Evolutionary conservation across 2,113 vertebrate genomes (phyloP), one percentile per base, ranked within the genome.

Genomic region (Syngnathus floridae): DNA sequence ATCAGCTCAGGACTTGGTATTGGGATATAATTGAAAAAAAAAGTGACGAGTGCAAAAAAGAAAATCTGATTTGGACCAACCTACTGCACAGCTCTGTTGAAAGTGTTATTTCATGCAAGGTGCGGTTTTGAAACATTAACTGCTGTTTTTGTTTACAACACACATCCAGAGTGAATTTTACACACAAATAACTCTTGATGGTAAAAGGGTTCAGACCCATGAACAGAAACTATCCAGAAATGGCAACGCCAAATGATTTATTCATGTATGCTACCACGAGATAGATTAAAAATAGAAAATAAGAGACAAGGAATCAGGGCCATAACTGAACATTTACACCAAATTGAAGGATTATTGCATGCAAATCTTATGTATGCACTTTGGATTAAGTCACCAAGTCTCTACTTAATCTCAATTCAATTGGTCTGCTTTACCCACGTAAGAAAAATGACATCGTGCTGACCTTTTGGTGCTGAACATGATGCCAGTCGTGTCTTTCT

Each of bases 381-480:
- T 16, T 41, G 37, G 58, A 40, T 60, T 21, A 60, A 60, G 78
- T 79, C 77, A 75, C 48, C 57, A 35, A 35, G 55, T 77, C 84
- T 75, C 81, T 70, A 10, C 41, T 62, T 36, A 64, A 71, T 66
- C 8, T 64, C 49, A 71, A 78, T 74, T 16, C 43, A 71, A 80
- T 77, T n/a, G 58, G 36, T 66, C 56, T 1, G 78, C 78, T 72
- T 73, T 67, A 45, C n/a, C 1, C 8, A 78, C 59, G 85, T 64
- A 86, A 75, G 73, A 81, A 74, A 76, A 82, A 78, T 73, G 74
- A 88, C 75, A 83, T 69, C 65, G 65, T 45, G 76, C 94, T 91
- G 80, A 95, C 94, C 94, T 96, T 90, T 94, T 96, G 72, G 91
- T 93, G 90, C 86, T 93, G 91, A 96, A 94, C 94, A 96, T 96